Evolutionary conservation across 2,888 invertebrate species (phyloP), one percentile per base, ranked within the genome.

Genomic region (Aricia artaxerxes): DNA sequence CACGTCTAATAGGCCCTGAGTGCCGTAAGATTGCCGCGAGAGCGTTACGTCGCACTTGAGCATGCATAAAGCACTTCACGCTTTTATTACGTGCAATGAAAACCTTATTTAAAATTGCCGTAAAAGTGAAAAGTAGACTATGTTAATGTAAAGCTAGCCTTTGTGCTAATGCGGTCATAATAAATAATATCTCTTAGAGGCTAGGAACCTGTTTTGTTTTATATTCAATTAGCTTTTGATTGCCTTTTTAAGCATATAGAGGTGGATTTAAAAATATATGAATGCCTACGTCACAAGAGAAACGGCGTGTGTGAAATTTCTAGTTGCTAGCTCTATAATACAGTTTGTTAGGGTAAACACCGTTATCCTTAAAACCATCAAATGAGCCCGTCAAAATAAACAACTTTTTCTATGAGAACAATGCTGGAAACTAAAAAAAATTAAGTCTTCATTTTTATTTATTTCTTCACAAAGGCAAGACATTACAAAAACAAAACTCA

Each of bases 11-110:
- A 84, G 82, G 80, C 83, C 78, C 80, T 84, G 83, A 84, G 83
- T 82, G 82, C 83, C 84, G 82, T 82, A 81, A 81, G 83, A 82
- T 82, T 80, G 85, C 86, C 85, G 84, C 85, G 84, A 84, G 82
- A 83, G 82, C 83, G 84, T 86, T 86, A 85, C 80, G 80, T 81
- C 82, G 84, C 85, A 86, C 84, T 83, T 81, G 79, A 81, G 79
- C 80, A 82, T 77, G 77, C 57, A 73, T 73, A 73, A 78, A 78
- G 60, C 73, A 16, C 40, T 31, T 49, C 40, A 60, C 3, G 49
- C 73, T 24, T 13, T 57, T 73, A 61, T 44, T 75, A 75, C 57
- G 40, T 61, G 31, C 60, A 64, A 49, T 78, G 69, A n/a, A 69
- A 69, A 69, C 69, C 13, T 69, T 69, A 38, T 38, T 69, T 69